phyloP scores from a whole-genome alignment of 2,888 invertebrate genomes.

The Acleris emargana region DNA sequence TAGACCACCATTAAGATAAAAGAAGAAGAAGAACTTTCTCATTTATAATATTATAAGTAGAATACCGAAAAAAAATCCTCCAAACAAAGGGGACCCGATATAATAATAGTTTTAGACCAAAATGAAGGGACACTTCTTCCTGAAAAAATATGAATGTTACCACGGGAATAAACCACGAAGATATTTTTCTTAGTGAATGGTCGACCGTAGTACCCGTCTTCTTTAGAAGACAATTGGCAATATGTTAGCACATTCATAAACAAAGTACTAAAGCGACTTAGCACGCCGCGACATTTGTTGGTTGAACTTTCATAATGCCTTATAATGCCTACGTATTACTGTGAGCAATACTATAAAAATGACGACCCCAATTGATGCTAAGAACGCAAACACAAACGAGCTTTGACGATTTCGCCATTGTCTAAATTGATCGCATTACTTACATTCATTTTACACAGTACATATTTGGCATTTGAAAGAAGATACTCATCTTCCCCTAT shows the following conservation, averaged over 20 bases:
- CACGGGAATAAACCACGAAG: too few relatives aligned
- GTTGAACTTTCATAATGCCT: conserved; percentile 52
- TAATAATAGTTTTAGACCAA: too few relatives aligned
- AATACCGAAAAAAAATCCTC: too few relatives aligned
- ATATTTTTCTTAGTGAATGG: too few relatives aligned
- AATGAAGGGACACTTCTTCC: too few relatives aligned
- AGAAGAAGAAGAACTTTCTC: too few relatives aligned
- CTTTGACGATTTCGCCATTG: conserved; percentile 52
- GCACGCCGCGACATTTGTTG: conserved; percentile 52
- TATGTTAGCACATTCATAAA: conserved; percentile 6
- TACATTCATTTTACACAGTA: conserved; percentile 50
- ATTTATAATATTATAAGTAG: too few relatives aligned
- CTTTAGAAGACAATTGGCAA: background rate
- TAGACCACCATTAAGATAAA: too few relatives aligned
- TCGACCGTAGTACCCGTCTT: too few relatives aligned
- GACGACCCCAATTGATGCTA: conserved; percentile 52
- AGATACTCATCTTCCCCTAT: conserved; percentile 61
- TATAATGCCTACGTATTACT: conserved; percentile 42
- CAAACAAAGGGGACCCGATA: too few relatives aligned
- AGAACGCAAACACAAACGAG: conserved; percentile 39
- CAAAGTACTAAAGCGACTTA: conserved; percentile 40
- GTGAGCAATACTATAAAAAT: conserved; percentile 59
- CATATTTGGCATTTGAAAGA: conserved; percentile 60
- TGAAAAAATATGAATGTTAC: too few relatives aligned
- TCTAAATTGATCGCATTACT: conserved; percentile 53